phyloP scores from a whole-genome alignment of 2,888 invertebrate species.

The Hirtodrosophila trivittata region DNA sequence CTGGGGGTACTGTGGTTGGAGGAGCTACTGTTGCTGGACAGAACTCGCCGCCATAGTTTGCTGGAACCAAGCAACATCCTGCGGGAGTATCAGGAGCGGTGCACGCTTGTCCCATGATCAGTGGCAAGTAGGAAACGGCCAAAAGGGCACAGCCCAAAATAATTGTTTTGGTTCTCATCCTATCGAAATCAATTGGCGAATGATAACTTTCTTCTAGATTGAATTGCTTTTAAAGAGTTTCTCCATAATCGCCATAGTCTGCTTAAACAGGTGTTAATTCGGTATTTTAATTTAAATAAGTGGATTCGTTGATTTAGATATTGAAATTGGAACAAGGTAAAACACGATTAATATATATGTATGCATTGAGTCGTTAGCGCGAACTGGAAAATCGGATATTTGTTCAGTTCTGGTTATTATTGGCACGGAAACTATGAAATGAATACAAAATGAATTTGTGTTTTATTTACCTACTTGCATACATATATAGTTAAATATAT shows the following conservation, averaged over 20 bases:
- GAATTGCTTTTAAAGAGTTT: neutral
- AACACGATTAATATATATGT: too few species aligned
- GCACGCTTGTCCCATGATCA: constrained; percentile 2
- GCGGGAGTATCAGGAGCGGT: neutral
- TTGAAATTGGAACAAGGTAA: neutral
- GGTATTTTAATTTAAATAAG: too few species aligned
- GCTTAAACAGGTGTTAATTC: neutral
- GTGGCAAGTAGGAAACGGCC: constrained; percentile 28
- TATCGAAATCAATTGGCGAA: neutral
- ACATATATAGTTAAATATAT: too few species aligned
- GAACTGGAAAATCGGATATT: neutral
- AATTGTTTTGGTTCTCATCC: constrained; percentile 23
- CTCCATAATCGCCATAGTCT: neutral
- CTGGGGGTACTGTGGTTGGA: too few species aligned
- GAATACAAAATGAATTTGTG: too few species aligned
- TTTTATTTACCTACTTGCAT: too few species aligned
- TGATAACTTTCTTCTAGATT: constrained; percentile 11
- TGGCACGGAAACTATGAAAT: too few species aligned
- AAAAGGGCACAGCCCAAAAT: constrained; percentile 27
- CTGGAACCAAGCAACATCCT: neutral
- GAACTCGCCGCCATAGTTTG: neutral
- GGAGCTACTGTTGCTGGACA: neutral
- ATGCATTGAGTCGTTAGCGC: too few species aligned
- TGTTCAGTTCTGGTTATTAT: constrained; percentile 4
- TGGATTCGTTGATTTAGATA: neutral